Evolutionary conservation across 2,113 vertebrate genomes (phyloP).

Genomic region (Ammodytes dubius): DNA sequence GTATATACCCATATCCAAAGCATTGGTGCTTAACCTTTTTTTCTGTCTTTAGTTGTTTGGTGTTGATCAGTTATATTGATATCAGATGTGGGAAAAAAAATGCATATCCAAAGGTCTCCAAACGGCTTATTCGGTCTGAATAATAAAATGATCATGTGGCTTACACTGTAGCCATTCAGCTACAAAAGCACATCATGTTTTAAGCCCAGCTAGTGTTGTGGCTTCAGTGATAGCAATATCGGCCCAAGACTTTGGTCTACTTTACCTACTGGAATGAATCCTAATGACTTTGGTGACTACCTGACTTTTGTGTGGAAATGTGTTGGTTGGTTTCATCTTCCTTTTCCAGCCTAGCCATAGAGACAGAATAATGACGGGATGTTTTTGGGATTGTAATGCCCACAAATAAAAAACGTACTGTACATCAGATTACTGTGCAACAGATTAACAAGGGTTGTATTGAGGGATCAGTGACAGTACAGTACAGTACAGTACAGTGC

Average conservation of each 20-base stretch:
- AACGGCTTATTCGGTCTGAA: too few relatives aligned
- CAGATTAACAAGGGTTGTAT: slow-evolving; percentile 12
- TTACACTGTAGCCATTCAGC: too few relatives aligned
- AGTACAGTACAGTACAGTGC: background rate
- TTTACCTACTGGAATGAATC: too few relatives aligned
- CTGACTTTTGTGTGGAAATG: background rate
- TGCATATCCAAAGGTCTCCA: background rate
- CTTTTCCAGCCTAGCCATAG: background rate
- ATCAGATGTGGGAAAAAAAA: too few relatives aligned
- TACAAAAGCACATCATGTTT: background rate
- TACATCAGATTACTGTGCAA: background rate
- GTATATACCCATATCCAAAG: background rate
- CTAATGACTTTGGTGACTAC: slow-evolving; percentile 1
- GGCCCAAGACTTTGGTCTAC: too few relatives aligned
- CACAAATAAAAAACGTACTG: background rate
- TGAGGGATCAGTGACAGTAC: background rate
- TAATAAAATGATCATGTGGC: too few relatives aligned
- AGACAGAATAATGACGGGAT: slow-evolving; percentile 4
- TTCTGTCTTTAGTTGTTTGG: background rate
- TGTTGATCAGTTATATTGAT: background rate
- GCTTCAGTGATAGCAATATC: background rate
- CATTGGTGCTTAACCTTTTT: background rate
- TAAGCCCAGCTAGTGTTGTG: background rate
- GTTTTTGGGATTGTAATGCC: background rate
- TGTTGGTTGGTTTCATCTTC: slow-evolving; percentile 5